Base-by-base conservation (phyloP, 2,797 vertebrate species). In the Chrysolophus pictus region DNA sequence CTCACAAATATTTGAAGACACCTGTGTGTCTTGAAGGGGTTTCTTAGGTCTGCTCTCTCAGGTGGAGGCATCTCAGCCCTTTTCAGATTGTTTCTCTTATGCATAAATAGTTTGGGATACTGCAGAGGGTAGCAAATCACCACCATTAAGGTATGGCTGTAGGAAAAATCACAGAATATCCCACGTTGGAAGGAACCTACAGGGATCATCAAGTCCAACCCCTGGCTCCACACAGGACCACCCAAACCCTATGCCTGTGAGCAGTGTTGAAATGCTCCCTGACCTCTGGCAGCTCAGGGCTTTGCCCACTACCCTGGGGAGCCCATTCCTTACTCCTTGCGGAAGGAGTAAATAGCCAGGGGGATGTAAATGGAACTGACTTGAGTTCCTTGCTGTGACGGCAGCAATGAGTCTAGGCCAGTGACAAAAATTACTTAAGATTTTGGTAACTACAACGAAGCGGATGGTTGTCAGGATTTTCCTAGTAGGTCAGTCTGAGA, bases 401-500 rank as follows among this genome's bases (percentile, higher is more conserved):
- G 41, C 53, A 87, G 26, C 67, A 33, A 22, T 8, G 24, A 59
- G 75, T 47, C 58, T 59, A 49, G 39, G n/a, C 26, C 60, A 92
- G 44, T 11, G 46, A 71, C 51, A 69, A 71, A 94, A 72, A 94
- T 74, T n/a, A 47, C 62, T 49, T 68, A 78, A 87, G n/a, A 53
- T 72, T 92, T 96, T 70, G 82, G 28, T 81, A 49, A 49, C 51
- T 73, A 79, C 91, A 93, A 87, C 11, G 53, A 96, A 95, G 63
- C 76, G 95, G 82, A 91, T 1, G 10, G 73, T 81, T 95, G 93
- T 88, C 56, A 93, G 75, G 77, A 78, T 75, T 95, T 96, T 93
- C 92, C 91, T 78, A 86, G 79, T 65, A 93, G 64, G 59, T 31
- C 79, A 67, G 73, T 87, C 74, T 63, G 67, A 92, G 77, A 91